A percentile compares a stretch with the other conserved stretches of the same genome.
phyloP scores from a whole-genome alignment of 2,113 vertebrate species.

The Boleophthalmus pectinirostris region DNA sequence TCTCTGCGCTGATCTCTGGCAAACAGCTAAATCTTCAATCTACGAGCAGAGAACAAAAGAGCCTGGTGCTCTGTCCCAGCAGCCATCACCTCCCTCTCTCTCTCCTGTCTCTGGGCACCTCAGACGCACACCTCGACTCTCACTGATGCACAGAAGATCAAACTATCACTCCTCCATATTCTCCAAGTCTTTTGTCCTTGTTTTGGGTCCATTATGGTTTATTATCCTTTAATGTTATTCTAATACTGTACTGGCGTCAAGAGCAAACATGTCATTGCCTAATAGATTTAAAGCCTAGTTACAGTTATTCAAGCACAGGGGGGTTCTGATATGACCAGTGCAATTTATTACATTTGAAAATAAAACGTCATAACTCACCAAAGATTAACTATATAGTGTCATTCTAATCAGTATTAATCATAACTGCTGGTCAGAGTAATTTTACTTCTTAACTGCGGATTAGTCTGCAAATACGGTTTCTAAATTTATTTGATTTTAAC shows the following conservation, averaged over 20 bases:
- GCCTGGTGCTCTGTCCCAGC: slow-evolving; percentile 54
- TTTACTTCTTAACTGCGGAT: slow-evolving; percentile 3
- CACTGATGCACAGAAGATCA: slow-evolving; percentile 19
- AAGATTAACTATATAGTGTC: slow-evolving; percentile 33
- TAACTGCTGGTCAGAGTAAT: slow-evolving; percentile 10
- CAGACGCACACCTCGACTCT: slow-evolving; percentile 43
- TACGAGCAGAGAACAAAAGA: slow-evolving; percentile 61
- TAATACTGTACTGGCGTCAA: slow-evolving; percentile 42
- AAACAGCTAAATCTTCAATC: slow-evolving; percentile 48
- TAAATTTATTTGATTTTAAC: slow-evolving; percentile 7
- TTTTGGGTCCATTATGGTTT: slow-evolving; percentile 23
- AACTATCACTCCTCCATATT: slow-evolving; percentile 42
- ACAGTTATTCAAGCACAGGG: slow-evolving; percentile 22
- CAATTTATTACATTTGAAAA: slow-evolving; percentile 22
- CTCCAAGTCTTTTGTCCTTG: slow-evolving; percentile 19
- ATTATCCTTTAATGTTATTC: slow-evolving; percentile 37
- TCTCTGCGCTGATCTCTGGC: slow-evolving; percentile 31
- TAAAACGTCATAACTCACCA: slow-evolving; percentile 40
- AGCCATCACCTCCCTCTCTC: slow-evolving; percentile 46
- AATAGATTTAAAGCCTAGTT: slow-evolving; percentile 6
- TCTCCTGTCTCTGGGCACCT: slow-evolving; percentile 39
- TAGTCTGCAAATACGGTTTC: not conserved
- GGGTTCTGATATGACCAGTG: slow-evolving; percentile 30
- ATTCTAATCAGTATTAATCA: slow-evolving; percentile 32
- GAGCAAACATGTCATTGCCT: slow-evolving; percentile 38